Conservation (phyloP, 2,797 vertebrate species). For the Falco novaeseelandiae region DNA sequence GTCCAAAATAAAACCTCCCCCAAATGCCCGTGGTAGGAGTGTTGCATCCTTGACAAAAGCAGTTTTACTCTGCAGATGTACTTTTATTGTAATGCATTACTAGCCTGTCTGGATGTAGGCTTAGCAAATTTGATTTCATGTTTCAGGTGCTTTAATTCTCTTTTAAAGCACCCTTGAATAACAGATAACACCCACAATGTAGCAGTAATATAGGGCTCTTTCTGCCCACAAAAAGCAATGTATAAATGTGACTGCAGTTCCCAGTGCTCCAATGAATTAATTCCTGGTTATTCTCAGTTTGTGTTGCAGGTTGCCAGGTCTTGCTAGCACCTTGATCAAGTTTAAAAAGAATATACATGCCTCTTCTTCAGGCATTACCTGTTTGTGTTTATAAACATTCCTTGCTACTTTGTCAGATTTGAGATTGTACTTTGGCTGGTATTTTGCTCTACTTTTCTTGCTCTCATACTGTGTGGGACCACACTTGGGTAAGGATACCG, state of each 20-base stretch:
- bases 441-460: not conserved
- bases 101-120: not conserved
- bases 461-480: rapidly evolving
- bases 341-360: not conserved
- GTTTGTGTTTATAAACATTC: not conserved
- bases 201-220: not conserved
- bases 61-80: not conserved
- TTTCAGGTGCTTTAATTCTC: not conserved
- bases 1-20: not conserved
- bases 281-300: not conserved
- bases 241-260: not conserved
- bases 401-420: not conserved
- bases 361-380: not conserved
- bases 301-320: not conserved
- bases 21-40: not conserved
- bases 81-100: not conserved
- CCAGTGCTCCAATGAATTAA: not conserved
- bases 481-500: not conserved
- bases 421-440: not conserved
- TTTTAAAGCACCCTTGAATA: not conserved
- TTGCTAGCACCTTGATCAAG: not conserved
- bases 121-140: not conserved
- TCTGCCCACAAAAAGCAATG: not conserved
- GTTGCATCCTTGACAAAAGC: not conserved
- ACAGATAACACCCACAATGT: not conserved